Evolutionary conservation across 1,140 invertebrate genomes (phyloP).

Genomic region (Aphelenchoides avenae): DNA sequence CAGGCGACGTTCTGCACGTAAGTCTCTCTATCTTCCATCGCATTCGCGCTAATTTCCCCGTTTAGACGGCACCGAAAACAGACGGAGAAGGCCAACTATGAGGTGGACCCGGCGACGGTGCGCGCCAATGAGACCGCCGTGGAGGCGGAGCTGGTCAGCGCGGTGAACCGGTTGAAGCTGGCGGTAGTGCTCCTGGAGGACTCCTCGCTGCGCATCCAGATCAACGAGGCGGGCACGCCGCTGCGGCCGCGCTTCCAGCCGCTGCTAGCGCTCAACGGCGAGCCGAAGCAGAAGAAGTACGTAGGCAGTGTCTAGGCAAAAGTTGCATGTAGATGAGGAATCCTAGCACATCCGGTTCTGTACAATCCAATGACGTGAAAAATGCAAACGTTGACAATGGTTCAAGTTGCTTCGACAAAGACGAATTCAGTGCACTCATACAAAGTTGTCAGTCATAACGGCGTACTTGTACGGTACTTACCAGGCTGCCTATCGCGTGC

Average conservation of each 20-base stretch:
- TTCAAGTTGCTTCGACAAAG: background rate
- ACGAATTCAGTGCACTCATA: too few relatives aligned
- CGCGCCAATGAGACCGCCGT: slow-evolving; percentile 43
- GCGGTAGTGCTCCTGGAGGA: slow-evolving; percentile 46
- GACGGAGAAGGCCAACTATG: slow-evolving; percentile 34
- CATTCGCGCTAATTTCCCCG: slow-evolving; percentile 15
- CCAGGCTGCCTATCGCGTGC: too few relatives aligned
- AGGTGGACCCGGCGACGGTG: slow-evolving; percentile 35
- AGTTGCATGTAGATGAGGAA: too few relatives aligned
- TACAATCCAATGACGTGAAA: too few relatives aligned
- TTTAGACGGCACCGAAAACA: slow-evolving; percentile 43
- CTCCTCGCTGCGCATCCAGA: slow-evolving; percentile 41
- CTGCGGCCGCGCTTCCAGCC: slow-evolving; percentile 48
- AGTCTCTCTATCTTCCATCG: slow-evolving; percentile 8
- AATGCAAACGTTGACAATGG: slow-evolving; percentile 5
- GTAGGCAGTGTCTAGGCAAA: too few relatives aligned
- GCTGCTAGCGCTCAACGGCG: slow-evolving; percentile 42
- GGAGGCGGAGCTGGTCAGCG: slow-evolving; percentile 29
- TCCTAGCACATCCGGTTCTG: too few relatives aligned
- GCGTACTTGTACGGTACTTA: too few relatives aligned
- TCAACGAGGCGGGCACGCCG: slow-evolving; percentile 49
- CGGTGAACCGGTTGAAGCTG: slow-evolving; percentile 42
- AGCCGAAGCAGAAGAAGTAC: slow-evolving; percentile 45
- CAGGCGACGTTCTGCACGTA: slow-evolving; percentile 57
- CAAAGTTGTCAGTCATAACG: too few relatives aligned